Evolutionary conservation across 2,888 invertebrate genomes (phyloP), one percentile per base, ranked within the genome.

Genomic region (Chrysolina oricalcia): DNA sequence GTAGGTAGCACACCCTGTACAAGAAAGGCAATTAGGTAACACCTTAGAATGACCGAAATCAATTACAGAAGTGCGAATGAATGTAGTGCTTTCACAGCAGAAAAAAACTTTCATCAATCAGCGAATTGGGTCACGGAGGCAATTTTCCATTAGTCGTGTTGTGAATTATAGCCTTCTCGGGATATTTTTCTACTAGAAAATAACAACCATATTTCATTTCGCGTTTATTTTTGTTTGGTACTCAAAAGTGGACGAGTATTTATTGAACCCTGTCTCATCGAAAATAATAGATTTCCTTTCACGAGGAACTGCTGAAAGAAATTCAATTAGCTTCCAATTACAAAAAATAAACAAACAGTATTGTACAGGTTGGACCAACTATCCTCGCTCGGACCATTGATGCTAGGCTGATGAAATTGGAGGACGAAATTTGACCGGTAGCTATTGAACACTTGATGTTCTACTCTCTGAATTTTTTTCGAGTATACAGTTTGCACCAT

Each of bases 51-150:
- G 1, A 50, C 50, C 6, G 19, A 50, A 17, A 19, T n/a, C 19
- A 50, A 50, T 50, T 50, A 50, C 19, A 50, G 50, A 50, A 50
- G 50, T 50, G 50, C 50, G n/a, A 50, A 50, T 50, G 46, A 50
- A 50, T 50, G 50, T 50, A 19, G 2, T 10, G 50, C 50, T n/a
- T 50, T 50, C n/a, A 50, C 5, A 50, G n/a, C 50, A 50, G 5
- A 17, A 19, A 50, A 50, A 46, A 50, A 50, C 11, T 19, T 43
- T 43, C 17, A 50, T 50, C 50, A 13, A 50, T 19, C 50, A 50
- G 19, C 50, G 5, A 50, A 50, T 9, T 50, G n/a, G 50, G 50
- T 17, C 50, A 50, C n/a, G 50, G 50, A 50, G 15, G 43, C 11
- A 19, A 50, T 50, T 50, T 50, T 50, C 5, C 19, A 50, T 50